Base-by-base conservation (phyloP, 2,113 vertebrate species). In the Ellobius talpinus region DNA sequence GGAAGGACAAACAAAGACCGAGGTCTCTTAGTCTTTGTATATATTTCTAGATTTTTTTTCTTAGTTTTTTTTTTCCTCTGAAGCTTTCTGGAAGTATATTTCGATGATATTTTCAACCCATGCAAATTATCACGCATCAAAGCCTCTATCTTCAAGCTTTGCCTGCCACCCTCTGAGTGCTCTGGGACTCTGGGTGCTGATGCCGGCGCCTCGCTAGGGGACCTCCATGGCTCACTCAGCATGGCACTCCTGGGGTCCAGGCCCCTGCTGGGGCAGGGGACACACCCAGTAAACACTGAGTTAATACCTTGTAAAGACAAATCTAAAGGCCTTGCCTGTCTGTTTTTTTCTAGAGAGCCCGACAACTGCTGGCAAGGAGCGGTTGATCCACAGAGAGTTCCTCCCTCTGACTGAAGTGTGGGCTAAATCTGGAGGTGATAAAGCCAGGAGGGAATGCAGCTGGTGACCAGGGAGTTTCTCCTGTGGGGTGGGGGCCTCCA, bases 351-450 rank as follows among this genome's bases (percentile, higher is more conserved):
- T 39, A n/a, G 74, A 93, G 70, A 39, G 12, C 14, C 63, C 8
- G 55, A 74, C 26, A 68, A 31, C 55, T 90, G 78, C 8, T 58
- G 96, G 87, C 87, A 88, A 50, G 33, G 31, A 29, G 90, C 31
- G 82, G 52, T 85, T 87, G 74, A 95, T 78, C 86, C 58, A 1
- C 29, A 23, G 45, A 91, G 72, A 81, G 93, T 87, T 61, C 84
- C 87, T 95, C 85, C 93, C 96, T 93, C 86, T 95, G 90, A 84
- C 85, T 63, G 58, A 81, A 87, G 89, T 1, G 17, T n/a, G 65
- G 93, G 74, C 96, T 97, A 97, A 97, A 96, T 97, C 92, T 96
- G 94, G 96, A 97, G 90, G 87, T n/a, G 97, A 58, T 97, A 97
- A 97, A 97, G 95, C 97, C 92, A 26, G 45, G 90, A 78, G 29